These are phyloP conservation scores for Carapus acus DNA, from an alignment of 2,797 vertebrate species.

Conservation along the genomic window DNA sequence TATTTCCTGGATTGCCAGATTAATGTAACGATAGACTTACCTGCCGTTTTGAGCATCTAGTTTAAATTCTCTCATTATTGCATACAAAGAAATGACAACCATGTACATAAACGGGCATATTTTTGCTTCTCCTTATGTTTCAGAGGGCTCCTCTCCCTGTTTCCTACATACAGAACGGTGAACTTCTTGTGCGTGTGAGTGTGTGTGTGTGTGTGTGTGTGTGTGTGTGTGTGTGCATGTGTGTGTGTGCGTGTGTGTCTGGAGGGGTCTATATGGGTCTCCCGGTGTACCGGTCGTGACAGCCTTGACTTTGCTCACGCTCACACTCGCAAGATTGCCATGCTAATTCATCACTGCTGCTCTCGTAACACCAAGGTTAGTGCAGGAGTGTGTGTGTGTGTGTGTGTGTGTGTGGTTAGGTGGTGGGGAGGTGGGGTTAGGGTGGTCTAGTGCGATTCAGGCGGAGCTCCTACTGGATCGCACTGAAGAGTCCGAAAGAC, in stretches of 20 bases:
- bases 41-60: too few species aligned
- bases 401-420: too few species aligned
- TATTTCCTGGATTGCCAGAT: too few species aligned
- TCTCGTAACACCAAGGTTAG: constrained; percentile 49
- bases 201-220: too few species aligned
- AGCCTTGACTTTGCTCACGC: constrained; percentile 56
- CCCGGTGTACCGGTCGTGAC: not conserved
- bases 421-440: constrained; percentile 53
- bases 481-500: constrained; percentile 32
- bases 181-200: too few species aligned
- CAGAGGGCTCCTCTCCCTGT: constrained; percentile 4
- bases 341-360: constrained; percentile 64
- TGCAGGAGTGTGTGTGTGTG: constrained; percentile 61
- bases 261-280: too few species aligned
- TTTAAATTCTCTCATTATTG: too few species aligned
- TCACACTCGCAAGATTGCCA: constrained; percentile 43
- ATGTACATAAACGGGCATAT: constrained; percentile 24
- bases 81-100: too few species aligned
- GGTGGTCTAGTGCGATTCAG: constrained; percentile 55
- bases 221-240: too few species aligned
- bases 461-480: constrained; percentile 56
- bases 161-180: too few species aligned
- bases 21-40: too few species aligned
- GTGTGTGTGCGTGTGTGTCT: too few species aligned
- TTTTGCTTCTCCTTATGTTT: constrained; percentile 10